phyloP scores from a whole-genome alignment of 2,888 invertebrate species.

The Caenorhabditis sp. region DNA sequence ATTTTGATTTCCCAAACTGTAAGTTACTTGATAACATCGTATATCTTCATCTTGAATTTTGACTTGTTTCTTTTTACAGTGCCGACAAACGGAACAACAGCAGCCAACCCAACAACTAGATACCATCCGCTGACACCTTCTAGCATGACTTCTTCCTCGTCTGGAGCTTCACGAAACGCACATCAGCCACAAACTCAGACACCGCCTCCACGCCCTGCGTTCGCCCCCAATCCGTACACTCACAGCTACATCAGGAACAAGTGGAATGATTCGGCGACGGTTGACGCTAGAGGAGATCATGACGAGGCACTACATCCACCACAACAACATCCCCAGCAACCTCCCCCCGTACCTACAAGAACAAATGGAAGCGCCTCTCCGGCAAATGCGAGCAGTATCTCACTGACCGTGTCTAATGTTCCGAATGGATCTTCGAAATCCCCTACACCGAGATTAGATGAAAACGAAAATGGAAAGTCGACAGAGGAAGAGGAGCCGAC shows the following conservation, averaged over 20 bases:
- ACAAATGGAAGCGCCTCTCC: slow-evolving; percentile 65
- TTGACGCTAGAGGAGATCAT: slow-evolving; percentile 39
- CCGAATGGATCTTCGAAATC: slow-evolving; percentile 49
- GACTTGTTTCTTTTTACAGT: slow-evolving; percentile 11
- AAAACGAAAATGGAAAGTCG: slow-evolving; percentile 54
- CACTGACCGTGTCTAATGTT: slow-evolving; percentile 54
- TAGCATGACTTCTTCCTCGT: slow-evolving; percentile 56
- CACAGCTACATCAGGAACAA: slow-evolving; percentile 47
- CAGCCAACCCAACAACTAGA: slow-evolving; percentile 8
- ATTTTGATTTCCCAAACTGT: slow-evolving; percentile 55
- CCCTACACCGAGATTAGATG: slow-evolving; percentile 52
- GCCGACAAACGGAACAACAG: slow-evolving; percentile 20
- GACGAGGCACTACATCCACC: neutral
- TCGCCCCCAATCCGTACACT: slow-evolving; percentile 34
- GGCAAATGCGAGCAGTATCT: slow-evolving; percentile 56
- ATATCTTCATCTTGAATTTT: too few species aligned
- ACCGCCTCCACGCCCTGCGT: slow-evolving; percentile 36
- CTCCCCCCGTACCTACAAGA: slow-evolving; percentile 27
- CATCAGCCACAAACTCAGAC: slow-evolving; percentile 20
- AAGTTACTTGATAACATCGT: too few species aligned
- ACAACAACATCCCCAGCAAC: slow-evolving; percentile 5
- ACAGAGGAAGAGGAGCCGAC: slow-evolving; percentile 65
- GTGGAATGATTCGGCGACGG: slow-evolving; percentile 40
- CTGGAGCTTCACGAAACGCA: slow-evolving; percentile 31
- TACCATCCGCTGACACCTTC: slow-evolving; percentile 63